Base-by-base conservation (phyloP, 1,140 invertebrate genomes). In the Calycopis cecrops region DNA sequence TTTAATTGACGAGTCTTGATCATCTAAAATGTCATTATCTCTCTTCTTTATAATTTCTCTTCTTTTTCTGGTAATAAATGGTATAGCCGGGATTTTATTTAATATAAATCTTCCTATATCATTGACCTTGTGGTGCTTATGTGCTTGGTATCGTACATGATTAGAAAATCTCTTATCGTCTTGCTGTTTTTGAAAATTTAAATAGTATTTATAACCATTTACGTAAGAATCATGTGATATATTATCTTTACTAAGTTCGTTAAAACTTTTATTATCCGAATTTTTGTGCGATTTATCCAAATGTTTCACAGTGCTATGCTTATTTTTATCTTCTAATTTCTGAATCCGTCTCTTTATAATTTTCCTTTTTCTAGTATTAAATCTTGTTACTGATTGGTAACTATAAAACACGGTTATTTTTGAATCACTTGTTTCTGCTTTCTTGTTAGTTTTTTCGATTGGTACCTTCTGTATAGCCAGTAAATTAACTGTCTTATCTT, bases 81-180 rank as follows among this genome's bases (percentile, higher is more conserved):
- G 65, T 21, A 78, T 3, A 18, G 63, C 55, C 17, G 82, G 82
- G 37, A 85, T 61, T 63, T 82, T 84, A 33, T 73, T 69, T 3
- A 84, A 44, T 37, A 85, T 85, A 60, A 59, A 84, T 55, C 84
- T 86, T n/a, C 83, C 83, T 9, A 86, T 82, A 49, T 86, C 83
- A 60, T 86, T 79, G 16, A 84, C 80, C 35, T 68, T 78, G 44
- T 86, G 83, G 38, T 86, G 83, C 54, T 57, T 79, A 35, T 86
- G 83, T 4, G 83, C 83, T 60, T 86, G 79, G 47, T 84, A 86
- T 14, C 67, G 68, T 17, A 86, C 63, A 44, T 70, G 47, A 60
- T 79, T 72, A 3, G 80, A 84, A 52, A 74, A 84, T 17, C 81
- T 78, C 16, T 75, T 44, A 28, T 73, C 63, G 7, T 58, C 68